phyloP scores from a whole-genome alignment of 2,888 invertebrate genomes.

The Philonicus albiceps region DNA sequence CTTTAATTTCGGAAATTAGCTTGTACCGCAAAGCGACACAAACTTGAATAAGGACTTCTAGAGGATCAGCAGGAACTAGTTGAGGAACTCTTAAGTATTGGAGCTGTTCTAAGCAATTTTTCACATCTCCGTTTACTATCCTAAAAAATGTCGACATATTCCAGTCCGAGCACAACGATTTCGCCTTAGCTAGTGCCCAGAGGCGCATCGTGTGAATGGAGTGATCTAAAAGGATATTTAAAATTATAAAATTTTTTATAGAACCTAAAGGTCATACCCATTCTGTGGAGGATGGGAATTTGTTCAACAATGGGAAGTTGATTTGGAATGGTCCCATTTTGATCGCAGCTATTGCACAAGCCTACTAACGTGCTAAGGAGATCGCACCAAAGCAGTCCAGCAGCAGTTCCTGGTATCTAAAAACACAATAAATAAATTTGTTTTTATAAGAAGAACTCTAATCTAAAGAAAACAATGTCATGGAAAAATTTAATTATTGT shows the following conservation, averaged over 20 bases:
- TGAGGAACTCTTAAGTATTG: conserved; percentile 64
- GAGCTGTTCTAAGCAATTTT: conserved; percentile 70
- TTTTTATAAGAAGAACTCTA: neutral
- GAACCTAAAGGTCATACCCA: conserved; percentile 53
- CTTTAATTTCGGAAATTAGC: conserved; percentile 79
- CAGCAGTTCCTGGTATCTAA: conserved; percentile 57
- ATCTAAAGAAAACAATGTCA: no score
- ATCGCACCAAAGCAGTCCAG: conserved; percentile 60
- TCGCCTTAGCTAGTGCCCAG: conserved; percentile 79
- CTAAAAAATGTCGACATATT: conserved; percentile 77
- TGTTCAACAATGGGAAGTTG: conserved; percentile 83
- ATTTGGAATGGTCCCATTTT: conserved; percentile 77
- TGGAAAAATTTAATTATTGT: no score
- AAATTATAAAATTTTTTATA: neutral
- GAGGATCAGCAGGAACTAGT: conserved; percentile 64
- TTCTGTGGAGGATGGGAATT: conserved; percentile 71
- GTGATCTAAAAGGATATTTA: conserved; percentile 67
- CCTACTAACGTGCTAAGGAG: conserved; percentile 74
- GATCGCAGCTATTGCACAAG: conserved; percentile 79
- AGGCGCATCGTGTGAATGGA: conserved; percentile 80
- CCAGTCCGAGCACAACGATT: conserved; percentile 77
- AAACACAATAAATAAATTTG: neutral
- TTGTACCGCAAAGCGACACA: conserved; percentile 83
- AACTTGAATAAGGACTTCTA: conserved; percentile 80
- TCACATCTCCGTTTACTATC: conserved; percentile 72